Conservation (phyloP, 2,888 invertebrate genomes). For the Calameuta filiformis region DNA sequence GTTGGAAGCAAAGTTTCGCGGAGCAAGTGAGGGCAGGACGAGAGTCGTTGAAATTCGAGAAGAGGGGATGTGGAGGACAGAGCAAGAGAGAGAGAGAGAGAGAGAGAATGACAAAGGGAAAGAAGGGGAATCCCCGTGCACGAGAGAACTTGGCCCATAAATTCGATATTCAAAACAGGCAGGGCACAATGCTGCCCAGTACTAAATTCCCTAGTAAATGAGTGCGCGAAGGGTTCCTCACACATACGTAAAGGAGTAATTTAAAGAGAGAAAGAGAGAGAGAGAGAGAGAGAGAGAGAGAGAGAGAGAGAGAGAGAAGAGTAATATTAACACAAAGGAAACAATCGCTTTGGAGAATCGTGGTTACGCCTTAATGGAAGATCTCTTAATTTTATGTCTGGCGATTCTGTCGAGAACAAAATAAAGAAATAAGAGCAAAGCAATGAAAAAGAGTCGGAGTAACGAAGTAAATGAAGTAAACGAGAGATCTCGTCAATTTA, state of each 20-base stretch:
- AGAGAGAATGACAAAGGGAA: conserved; percentile 19
- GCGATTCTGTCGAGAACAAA: neutral
- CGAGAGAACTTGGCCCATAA: conserved; percentile 51
- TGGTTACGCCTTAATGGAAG: neutral
- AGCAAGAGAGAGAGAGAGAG: no score
- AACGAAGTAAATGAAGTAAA: neutral
- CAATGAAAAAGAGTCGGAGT: no score
- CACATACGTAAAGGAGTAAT: neutral
- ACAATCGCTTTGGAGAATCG: neutral
- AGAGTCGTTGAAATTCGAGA: neutral
- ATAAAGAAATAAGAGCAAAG: neutral
- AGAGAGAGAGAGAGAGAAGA: no score
- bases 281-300: no score
- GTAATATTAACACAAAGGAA: neutral
- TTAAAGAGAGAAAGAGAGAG: no score
- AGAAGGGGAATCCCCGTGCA: conserved; percentile 9
- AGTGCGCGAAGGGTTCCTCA: neutral
- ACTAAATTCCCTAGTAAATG: neutral
- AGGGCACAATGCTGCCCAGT: conserved; percentile 46
- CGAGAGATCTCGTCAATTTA: neutral
- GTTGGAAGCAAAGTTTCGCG: conserved; percentile 48
- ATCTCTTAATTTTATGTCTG: neutral
- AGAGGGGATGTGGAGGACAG: neutral
- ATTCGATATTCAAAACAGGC: conserved; percentile 60
- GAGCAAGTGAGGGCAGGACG: conserved; percentile 34